Evolutionary conservation across 2,797 vertebrate genomes (phyloP).

Genomic region (Poecilia velifera): DNA sequence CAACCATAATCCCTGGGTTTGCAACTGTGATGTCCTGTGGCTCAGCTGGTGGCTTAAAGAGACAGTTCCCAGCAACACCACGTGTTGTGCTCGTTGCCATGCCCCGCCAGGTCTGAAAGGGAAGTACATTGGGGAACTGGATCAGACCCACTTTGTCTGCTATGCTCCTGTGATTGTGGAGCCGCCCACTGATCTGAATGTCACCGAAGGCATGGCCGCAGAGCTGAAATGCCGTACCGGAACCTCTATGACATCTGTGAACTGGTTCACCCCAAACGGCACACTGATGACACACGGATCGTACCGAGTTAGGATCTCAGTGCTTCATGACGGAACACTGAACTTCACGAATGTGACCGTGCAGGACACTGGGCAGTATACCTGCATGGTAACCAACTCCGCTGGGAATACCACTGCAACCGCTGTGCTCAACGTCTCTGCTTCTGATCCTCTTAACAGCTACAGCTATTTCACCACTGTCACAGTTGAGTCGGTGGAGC

Average conservation of each 20-base stretch:
- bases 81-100: conserved; percentile 96
- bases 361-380: conserved; percentile 97
- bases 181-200: conserved; percentile 95
- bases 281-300: conserved; percentile 97
- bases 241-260: conserved; percentile 97
- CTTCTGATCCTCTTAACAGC: conserved; percentile 86
- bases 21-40: conserved; percentile 97
- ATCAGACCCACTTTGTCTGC: conserved; percentile 95
- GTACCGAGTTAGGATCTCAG: conserved; percentile 93
- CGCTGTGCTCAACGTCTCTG: conserved; percentile 93
- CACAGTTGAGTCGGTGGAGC: conserved; percentile 91
- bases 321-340: conserved; percentile 93
- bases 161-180: conserved; percentile 97
- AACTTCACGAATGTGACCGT: conserved; percentile 98
- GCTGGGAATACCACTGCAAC: conserved; percentile 96
- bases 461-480: conserved; percentile 96
- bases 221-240: conserved; percentile 96
- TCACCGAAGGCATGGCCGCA: conserved; percentile 96
- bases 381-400: conserved; percentile 98
- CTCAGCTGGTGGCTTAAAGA: conserved; percentile 98
- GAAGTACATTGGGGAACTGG: conserved; percentile 92
- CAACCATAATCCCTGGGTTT: conserved; percentile 97
- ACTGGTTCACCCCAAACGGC: conserved; percentile 96
- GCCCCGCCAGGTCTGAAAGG: conserved; percentile 91
- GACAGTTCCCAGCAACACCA: conserved; percentile 96